A percentile compares a stretch with the other conserved stretches of the same genome.
Evolutionary conservation across 2,888 invertebrate species (phyloP).

Genomic region (Drosophila rellima): DNA sequence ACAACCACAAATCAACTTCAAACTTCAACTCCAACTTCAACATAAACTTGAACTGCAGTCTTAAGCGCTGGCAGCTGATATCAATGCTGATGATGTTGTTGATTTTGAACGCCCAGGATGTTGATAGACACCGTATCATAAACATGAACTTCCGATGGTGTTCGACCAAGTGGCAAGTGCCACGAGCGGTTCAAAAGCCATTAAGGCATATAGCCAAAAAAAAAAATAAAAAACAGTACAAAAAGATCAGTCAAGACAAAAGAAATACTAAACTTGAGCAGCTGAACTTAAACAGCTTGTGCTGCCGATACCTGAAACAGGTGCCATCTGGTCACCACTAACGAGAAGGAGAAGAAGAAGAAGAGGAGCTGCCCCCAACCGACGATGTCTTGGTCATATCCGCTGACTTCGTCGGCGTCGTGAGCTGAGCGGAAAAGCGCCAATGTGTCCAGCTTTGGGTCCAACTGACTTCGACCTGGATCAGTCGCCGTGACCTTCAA

Average conservation of each 20-base stretch:
- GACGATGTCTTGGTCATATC: conserved; percentile 59
- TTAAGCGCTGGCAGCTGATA: conserved; percentile 57
- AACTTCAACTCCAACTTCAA: neutral
- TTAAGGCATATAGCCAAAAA: conserved; percentile 33
- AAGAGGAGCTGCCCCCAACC: conserved; percentile 6
- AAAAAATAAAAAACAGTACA: neutral
- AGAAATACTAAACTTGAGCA: conserved; percentile 49
- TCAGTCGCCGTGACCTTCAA: conserved; percentile 48
- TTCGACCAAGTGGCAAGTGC: conserved; percentile 67
- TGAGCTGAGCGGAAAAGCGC: conserved; percentile 57
- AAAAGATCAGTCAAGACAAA: conserved; percentile 14
- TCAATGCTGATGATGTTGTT: conserved; percentile 22
- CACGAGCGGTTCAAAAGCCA: conserved; percentile 61
- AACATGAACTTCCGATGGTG: conserved; percentile 76
- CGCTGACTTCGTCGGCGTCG: conserved; percentile 43
- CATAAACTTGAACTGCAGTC: neutral
- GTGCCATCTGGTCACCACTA: conserved; percentile 48
- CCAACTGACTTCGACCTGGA: conserved; percentile 20
- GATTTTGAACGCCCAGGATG: conserved; percentile 36
- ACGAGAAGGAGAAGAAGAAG: conserved; percentile 1
- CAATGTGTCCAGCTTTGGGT: conserved; percentile 13
- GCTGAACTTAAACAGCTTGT: conserved; percentile 70
- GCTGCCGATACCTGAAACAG: conserved; percentile 56
- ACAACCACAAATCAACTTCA: conserved; percentile 11
- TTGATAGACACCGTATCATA: conserved; percentile 60